Percentiles rank a stretch among this genome's conserved stretches.
These are phyloP conservation scores for Adelges cooleyi DNA, from an alignment of 1,140 invertebrate genomes.

Conservation along the genomic window DNA sequence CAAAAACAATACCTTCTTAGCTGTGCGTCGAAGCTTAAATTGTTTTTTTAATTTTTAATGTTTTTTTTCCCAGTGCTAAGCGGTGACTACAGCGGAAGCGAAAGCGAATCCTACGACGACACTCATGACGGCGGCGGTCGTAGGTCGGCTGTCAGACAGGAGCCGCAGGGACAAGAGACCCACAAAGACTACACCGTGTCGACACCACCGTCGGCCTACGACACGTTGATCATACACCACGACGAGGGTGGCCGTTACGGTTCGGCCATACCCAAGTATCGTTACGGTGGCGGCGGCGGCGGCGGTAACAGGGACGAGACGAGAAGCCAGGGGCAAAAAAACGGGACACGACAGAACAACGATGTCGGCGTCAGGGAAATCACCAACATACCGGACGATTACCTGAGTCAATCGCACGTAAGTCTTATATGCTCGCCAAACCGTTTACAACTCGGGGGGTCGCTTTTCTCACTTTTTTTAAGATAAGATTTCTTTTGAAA, in stretches of 20 bases:
- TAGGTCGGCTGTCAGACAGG: constrained; percentile 47
- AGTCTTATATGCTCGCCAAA: constrained; percentile 33
- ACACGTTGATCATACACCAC: constrained; percentile 66
- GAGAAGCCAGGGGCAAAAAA: constrained; percentile 9
- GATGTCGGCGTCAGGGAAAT: constrained; percentile 53
- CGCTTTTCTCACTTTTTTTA: too few species aligned
- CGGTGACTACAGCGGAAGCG: constrained; percentile 11
- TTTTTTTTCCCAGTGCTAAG: constrained; percentile 9
- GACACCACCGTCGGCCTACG: constrained; percentile 59
- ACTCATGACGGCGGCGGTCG: neutral
- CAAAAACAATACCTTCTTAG: too few species aligned
- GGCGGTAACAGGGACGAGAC: neutral
- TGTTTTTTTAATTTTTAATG: too few species aligned
- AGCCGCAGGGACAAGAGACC: constrained; percentile 81
- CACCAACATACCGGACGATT: constrained; percentile 73
- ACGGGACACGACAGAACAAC: neutral
- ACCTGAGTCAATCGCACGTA: constrained; percentile 60
- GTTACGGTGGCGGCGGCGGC: neutral
- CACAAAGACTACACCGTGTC: constrained; percentile 52
- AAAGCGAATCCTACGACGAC: constrained; percentile 20
- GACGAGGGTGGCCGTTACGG: constrained; percentile 33
- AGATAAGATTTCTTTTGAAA: too few species aligned
- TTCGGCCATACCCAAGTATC: constrained; percentile 16
- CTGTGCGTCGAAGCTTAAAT: too few species aligned
- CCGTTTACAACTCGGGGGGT: too few species aligned